These are phyloP conservation scores for Pelecanus crispus DNA, from an alignment of 2,113 vertebrate genomes.

Conservation along the genomic window DNA sequence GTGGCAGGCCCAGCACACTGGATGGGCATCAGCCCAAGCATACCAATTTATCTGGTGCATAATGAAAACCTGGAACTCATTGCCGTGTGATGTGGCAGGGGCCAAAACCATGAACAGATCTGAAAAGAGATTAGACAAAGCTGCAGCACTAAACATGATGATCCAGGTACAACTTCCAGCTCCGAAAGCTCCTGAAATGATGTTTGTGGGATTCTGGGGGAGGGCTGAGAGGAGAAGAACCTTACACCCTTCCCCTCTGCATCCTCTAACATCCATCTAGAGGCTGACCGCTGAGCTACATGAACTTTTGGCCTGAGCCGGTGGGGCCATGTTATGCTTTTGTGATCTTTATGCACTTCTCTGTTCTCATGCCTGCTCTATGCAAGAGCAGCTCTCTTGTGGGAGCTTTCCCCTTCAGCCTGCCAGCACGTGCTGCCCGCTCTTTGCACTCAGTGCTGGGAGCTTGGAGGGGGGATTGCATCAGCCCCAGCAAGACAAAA, in stretches of 20 bases:
- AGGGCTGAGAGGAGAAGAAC: background rate
- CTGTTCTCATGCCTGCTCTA: background rate
- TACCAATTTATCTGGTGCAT: background rate
- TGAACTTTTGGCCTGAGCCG: background rate
- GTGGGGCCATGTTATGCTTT: background rate
- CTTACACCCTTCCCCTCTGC: background rate
- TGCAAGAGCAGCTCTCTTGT: background rate
- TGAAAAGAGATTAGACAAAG: background rate
- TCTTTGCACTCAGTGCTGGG: rapidly evolving
- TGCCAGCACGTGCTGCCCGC: background rate
- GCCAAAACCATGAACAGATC: background rate
- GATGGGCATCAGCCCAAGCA: background rate
- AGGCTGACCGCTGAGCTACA: background rate
- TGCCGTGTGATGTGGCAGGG: background rate
- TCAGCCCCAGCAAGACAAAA: background rate
- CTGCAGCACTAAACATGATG: background rate
- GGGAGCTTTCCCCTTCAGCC: background rate
- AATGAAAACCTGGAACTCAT: background rate
- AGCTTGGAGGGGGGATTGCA: background rate
- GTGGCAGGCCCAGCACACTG: rapidly evolving
- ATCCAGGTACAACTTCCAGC: background rate
- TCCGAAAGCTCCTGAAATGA: background rate
- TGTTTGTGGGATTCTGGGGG: background rate
- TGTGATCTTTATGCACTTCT: background rate
- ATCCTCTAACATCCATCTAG: rapidly evolving